Conservation (phyloP, 2,797 vertebrate genomes). For the Odontamblyopus rebecca region DNA sequence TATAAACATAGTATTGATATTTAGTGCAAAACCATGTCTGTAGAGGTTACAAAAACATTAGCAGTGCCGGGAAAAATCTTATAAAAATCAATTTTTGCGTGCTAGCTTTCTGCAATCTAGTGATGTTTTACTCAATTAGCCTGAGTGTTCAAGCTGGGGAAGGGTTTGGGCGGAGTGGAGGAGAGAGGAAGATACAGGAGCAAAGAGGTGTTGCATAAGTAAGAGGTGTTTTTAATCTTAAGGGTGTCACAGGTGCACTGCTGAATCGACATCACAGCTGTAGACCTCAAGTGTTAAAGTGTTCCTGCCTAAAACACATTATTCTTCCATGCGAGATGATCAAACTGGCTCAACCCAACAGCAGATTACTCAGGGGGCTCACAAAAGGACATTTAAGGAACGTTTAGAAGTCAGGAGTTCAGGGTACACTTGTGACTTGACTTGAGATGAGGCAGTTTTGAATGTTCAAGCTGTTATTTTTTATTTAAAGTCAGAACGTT, state of each 20-base stretch:
- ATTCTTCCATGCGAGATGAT: conserved; percentile 14
- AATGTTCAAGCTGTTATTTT: not conserved
- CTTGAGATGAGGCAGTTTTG: not conserved
- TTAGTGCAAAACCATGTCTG: conserved; percentile 24
- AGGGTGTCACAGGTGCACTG: conserved; percentile 48
- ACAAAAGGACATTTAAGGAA: not conserved
- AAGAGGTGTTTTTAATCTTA: conserved; percentile 34
- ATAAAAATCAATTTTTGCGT: conserved; percentile 26
- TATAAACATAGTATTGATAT: not conserved
- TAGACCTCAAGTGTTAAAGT: conserved; percentile 28
- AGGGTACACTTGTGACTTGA: not conserved
- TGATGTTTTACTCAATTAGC: conserved; percentile 53
- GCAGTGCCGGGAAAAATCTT: conserved; percentile 30
- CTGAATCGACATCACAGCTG: conserved; percentile 15
- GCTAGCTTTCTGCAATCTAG: conserved; percentile 41
- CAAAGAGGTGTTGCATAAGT: conserved; percentile 16
- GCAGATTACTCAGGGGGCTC: not conserved
- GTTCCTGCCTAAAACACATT: conserved; percentile 11
- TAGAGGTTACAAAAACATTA: conserved; percentile 9
- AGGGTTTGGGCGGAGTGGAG: conserved; percentile 1
- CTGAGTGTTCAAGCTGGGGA: conserved; percentile 45
- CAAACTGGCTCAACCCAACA: conserved; percentile 5
- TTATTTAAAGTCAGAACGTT: not conserved
- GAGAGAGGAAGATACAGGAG: not conserved
- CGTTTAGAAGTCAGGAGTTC: not conserved